phyloP scores from a whole-genome alignment of 2,888 invertebrate genomes.

The Kryphioiulus occultus region DNA sequence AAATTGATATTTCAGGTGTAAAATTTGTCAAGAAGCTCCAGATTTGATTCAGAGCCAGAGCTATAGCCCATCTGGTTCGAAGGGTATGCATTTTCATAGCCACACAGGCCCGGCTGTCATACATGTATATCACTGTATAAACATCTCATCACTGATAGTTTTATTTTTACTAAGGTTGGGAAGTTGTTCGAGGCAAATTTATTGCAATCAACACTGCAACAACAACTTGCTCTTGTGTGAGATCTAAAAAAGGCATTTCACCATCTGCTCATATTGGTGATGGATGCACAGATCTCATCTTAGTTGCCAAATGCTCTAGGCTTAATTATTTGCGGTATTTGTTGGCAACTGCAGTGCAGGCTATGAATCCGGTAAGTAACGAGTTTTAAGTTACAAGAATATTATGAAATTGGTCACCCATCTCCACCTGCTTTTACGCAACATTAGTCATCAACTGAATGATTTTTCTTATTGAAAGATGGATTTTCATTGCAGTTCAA shows the following conservation, averaged over 20 bases:
- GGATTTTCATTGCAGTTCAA: slow-evolving; percentile 48
- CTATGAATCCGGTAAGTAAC: slow-evolving; percentile 71
- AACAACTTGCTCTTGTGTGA: slow-evolving; percentile 77
- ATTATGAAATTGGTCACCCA: not conserved
- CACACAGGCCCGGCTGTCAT: not conserved
- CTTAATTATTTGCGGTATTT: slow-evolving; percentile 76
- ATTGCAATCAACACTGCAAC: slow-evolving; percentile 80
- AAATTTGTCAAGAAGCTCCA: slow-evolving; percentile 53
- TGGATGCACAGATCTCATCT: slow-evolving; percentile 78
- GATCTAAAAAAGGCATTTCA: slow-evolving; percentile 78
- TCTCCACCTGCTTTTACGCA: not conserved
- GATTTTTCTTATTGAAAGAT: not conserved
- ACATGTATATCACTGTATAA: not conserved
- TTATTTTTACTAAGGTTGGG: slow-evolving; percentile 59
- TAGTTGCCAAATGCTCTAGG: slow-evolving; percentile 76
- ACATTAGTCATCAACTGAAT: not conserved
- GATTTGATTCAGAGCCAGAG: slow-evolving; percentile 45
- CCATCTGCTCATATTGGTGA: slow-evolving; percentile 81
- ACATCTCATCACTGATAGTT: not conserved
- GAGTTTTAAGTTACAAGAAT: not conserved
- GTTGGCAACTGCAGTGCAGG: slow-evolving; percentile 70
- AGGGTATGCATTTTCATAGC: not conserved
- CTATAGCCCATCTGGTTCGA: not conserved
- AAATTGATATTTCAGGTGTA: slow-evolving; percentile 52
- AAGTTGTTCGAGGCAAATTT: slow-evolving; percentile 73